Evolutionary conservation across 1,140 invertebrate genomes (phyloP).

Genomic region (Calosoma granatense): DNA sequence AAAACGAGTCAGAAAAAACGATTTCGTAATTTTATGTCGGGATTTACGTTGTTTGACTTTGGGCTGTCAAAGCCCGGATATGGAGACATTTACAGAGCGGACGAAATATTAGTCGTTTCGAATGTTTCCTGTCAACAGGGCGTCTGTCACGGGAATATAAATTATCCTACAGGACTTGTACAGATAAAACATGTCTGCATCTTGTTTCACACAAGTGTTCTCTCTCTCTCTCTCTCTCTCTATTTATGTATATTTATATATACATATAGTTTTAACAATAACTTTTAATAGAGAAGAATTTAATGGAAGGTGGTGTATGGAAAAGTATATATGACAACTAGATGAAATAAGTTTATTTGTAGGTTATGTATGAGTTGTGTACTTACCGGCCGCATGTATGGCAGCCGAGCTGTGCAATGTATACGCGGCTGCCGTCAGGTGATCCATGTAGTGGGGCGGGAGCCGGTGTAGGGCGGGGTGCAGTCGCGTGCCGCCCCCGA

Average conservation of each 20-base stretch:
- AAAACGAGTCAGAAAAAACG: no score
- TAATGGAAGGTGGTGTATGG: no score
- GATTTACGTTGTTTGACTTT: slow-evolving; percentile 7
- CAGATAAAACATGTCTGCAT: no score
- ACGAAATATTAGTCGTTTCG: background rate
- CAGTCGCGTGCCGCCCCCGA: slow-evolving; percentile 35
- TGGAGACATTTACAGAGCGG: background rate
- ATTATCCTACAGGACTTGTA: background rate
- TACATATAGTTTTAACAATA: no score
- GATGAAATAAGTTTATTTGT: background rate
- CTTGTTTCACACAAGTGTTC: no score
- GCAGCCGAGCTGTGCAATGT: background rate
- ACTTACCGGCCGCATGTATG: slow-evolving; percentile 1
- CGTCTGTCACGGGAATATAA: background rate
- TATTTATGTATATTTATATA: no score
- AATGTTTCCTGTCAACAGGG: background rate
- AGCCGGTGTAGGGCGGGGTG: slow-evolving; percentile 32
- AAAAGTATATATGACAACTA: no score
- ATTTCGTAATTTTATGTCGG: background rate
- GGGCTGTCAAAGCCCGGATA: background rate
- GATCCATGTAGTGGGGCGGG: slow-evolving; percentile 42
- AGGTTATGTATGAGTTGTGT: background rate
- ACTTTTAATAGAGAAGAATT: no score
- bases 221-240: no score
- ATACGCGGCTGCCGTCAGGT: slow-evolving; percentile 21